These are phyloP conservation scores for Lysandra bellargus DNA, from an alignment of 2,888 invertebrate species.

Conservation along the genomic window DNA sequence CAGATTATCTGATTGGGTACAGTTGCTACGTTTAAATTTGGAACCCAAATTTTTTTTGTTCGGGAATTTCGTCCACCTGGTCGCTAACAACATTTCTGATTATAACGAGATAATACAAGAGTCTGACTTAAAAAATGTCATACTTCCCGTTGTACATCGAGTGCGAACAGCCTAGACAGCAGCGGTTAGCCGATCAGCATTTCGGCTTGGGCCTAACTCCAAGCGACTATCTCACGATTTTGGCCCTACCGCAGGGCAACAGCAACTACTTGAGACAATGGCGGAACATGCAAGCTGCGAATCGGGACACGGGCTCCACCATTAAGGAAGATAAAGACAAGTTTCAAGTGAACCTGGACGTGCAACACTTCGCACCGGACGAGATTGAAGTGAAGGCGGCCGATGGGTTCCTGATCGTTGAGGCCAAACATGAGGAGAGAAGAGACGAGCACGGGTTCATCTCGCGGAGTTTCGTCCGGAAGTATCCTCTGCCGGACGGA, in stretches of 20 bases:
- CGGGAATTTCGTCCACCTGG: too few relatives aligned
- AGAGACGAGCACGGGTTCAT: neutral
- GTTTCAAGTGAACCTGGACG: constrained; percentile 86
- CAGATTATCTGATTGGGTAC: too few relatives aligned
- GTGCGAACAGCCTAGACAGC: constrained; percentile 49
- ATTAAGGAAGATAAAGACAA: constrained; percentile 74
- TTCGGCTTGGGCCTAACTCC: constrained; percentile 61
- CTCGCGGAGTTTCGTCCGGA: neutral
- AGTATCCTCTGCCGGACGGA: neutral
- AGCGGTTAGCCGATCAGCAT: constrained; percentile 54
- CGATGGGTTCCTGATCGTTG: neutral
- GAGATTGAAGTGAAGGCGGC: neutral
- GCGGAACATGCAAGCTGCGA: constrained; percentile 81
- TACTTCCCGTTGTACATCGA: constrained; percentile 61
- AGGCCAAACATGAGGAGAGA: neutral
- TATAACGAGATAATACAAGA: neutral
- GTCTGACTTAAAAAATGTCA: constrained; percentile 57
- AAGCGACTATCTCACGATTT: constrained; percentile 55
- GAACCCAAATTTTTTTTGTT: too few relatives aligned
- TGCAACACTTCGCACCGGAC: constrained; percentile 85
- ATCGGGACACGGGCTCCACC: constrained; percentile 68
- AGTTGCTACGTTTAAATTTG: too few relatives aligned
- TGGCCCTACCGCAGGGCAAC: constrained; percentile 52
- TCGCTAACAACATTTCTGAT: neutral
- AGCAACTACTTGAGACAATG: constrained; percentile 71